These are phyloP conservation scores for Channallabes apus DNA, from an alignment of 2,797 vertebrate species.

Conservation along the genomic window DNA sequence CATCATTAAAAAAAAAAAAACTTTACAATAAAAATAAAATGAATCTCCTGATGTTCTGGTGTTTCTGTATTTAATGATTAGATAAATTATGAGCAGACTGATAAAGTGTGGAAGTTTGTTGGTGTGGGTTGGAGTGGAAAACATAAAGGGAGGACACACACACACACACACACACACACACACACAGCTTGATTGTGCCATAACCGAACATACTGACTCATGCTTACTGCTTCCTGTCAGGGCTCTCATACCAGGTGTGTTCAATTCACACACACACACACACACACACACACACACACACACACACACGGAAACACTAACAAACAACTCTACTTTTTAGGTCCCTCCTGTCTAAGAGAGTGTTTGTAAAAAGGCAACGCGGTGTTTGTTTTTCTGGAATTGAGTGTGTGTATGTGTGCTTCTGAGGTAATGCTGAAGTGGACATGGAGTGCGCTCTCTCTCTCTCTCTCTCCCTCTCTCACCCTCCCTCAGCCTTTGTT, in stretches of 20 bases:
- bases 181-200: slow-evolving; percentile 12
- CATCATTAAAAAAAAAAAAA: neutral
- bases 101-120: neutral
- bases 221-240: slow-evolving; percentile 17
- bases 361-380: slow-evolving; percentile 31
- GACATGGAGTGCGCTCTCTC: slow-evolving; percentile 26
- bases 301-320: neutral
- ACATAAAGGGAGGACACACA: neutral
- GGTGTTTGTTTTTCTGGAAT: slow-evolving; percentile 33
- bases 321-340: slow-evolving; percentile 16
- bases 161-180: slow-evolving; percentile 11
- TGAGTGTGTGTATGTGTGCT: slow-evolving; percentile 20
- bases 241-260: slow-evolving; percentile 29
- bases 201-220: slow-evolving; percentile 15
- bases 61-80: neutral
- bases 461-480: slow-evolving; percentile 19
- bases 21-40: neutral
- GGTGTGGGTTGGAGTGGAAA: neutral
- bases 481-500: slow-evolving; percentile 66
- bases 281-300: neutral
- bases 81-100: neutral
- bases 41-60: neutral
- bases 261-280: slow-evolving; percentile 12
- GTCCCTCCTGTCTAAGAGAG: slow-evolving; percentile 6
- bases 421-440: slow-evolving; percentile 63